phyloP scores from a whole-genome alignment of 2,888 invertebrate genomes.

The Thelaira solivaga region DNA sequence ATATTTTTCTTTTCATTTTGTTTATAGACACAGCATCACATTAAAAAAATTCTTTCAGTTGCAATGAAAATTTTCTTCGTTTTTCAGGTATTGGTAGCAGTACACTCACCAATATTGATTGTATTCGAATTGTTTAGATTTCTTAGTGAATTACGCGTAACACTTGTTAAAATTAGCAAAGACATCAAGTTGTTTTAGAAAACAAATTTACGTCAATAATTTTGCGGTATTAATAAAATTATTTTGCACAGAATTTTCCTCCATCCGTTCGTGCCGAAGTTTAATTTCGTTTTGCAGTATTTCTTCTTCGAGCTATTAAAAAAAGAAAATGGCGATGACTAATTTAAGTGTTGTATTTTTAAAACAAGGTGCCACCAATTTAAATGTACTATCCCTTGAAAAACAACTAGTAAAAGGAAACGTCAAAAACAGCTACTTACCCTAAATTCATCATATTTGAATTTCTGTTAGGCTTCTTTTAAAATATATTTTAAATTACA shows the following conservation, averaged over 20 bases:
- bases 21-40: constrained; percentile 30
- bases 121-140: constrained; percentile 38
- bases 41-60: constrained; percentile 12
- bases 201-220: constrained; percentile 59
- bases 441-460: too few species aligned
- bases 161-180: constrained; percentile 67
- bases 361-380: constrained; percentile 24
- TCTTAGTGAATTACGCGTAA: constrained; percentile 65
- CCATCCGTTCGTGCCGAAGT: constrained; percentile 59
- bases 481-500: too few species aligned
- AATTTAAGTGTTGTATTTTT: constrained; percentile 13
- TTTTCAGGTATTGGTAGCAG: constrained; percentile 64
- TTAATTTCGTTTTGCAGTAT: constrained; percentile 60
- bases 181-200: constrained; percentile 57
- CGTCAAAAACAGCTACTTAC: too few species aligned
- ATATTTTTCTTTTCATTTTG: constrained; percentile 21
- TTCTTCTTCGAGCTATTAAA: constrained; percentile 46
- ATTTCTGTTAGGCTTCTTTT: too few species aligned
- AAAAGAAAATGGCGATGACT: constrained; percentile 56
- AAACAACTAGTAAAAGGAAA: too few species aligned
- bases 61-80: constrained; percentile 42
- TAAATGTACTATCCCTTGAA: too few species aligned
- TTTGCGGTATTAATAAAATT: constrained; percentile 53
- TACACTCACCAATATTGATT: constrained; percentile 70
- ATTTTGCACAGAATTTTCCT: constrained; percentile 50